Conservation (phyloP, 1,140 invertebrate genomes). For the Pseudomyrmex concolor region DNA sequence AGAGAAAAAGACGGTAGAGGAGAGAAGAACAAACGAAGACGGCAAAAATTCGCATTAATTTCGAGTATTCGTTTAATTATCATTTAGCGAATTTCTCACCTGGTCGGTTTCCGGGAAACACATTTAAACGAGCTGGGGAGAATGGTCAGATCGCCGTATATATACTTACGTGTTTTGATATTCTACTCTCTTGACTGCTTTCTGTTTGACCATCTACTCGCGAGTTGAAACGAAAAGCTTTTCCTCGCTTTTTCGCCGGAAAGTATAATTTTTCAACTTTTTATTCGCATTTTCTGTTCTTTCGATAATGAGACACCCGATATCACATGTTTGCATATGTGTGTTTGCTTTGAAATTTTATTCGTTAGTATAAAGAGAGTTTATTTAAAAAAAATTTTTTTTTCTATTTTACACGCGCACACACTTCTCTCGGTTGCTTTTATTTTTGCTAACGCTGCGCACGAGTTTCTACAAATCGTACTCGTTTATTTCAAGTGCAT, state of each 20-base stretch:
- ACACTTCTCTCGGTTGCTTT: background rate
- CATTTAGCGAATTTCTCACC: background rate
- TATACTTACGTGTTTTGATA: background rate
- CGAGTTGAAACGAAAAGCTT: background rate
- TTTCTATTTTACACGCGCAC: background rate
- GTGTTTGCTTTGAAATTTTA: conserved; percentile 27
- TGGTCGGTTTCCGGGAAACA: background rate
- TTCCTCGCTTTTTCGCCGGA: conserved; percentile 11
- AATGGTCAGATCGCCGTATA: background rate
- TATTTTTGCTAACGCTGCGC: background rate
- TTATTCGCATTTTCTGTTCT: background rate
- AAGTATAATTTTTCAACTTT: conserved; percentile 30
- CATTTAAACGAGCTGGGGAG: background rate
- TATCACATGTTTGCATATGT: conserved; percentile 27
- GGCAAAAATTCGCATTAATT: conserved; percentile 31
- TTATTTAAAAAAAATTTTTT: background rate
- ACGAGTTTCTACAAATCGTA: background rate
- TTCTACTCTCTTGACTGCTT: conserved; percentile 1
- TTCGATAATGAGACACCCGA: conserved; percentile 51
- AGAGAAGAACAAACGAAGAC: background rate
- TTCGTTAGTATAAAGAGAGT: background rate
- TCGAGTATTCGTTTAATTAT: conserved; percentile 25
- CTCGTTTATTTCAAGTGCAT: background rate
- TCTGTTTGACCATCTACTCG: background rate
- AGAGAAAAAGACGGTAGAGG: too few species aligned